phyloP scores from a whole-genome alignment of 2,888 invertebrate genomes.

The Diplazon laetatorius region DNA sequence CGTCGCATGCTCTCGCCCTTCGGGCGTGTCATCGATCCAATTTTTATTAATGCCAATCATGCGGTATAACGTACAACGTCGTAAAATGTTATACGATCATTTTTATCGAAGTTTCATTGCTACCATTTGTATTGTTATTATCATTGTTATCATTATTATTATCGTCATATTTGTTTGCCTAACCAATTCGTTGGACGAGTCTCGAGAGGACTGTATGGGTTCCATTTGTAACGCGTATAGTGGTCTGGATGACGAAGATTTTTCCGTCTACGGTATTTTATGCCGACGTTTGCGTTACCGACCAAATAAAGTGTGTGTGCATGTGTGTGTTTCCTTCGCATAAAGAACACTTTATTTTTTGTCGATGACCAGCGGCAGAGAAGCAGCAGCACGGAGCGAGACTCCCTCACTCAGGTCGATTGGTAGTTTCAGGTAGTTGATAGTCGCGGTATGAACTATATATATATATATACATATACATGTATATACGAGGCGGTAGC shows the following conservation, averaged over 20 bases:
- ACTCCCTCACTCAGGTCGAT: constrained; percentile 40
- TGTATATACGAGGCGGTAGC: constrained; percentile 7
- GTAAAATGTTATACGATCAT: neutral
- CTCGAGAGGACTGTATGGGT: neutral
- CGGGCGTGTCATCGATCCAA: neutral
- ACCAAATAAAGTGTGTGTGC: too few relatives aligned
- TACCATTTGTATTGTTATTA: neutral
- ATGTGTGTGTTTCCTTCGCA: neutral
- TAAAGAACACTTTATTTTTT: constrained; percentile 10
- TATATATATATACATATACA: too few relatives aligned
- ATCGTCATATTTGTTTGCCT: neutral
- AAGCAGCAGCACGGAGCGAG: constrained; percentile 13
- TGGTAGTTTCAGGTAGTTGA: constrained; percentile 59
- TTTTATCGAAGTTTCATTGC: neutral
- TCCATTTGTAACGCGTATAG: neutral
- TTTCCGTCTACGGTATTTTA: neutral
- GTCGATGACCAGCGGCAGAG: constrained; percentile 20
- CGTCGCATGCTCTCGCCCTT: neutral
- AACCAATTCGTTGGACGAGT: neutral
- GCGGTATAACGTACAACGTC: neutral
- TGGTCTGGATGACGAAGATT: neutral
- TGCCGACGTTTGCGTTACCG: neutral
- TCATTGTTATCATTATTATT: too few relatives aligned
- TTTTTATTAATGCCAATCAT: neutral
- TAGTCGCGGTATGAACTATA: constrained; percentile 44